Base-by-base conservation (phyloP, 2,888 invertebrate genomes). In the Campoletis raptor region DNA sequence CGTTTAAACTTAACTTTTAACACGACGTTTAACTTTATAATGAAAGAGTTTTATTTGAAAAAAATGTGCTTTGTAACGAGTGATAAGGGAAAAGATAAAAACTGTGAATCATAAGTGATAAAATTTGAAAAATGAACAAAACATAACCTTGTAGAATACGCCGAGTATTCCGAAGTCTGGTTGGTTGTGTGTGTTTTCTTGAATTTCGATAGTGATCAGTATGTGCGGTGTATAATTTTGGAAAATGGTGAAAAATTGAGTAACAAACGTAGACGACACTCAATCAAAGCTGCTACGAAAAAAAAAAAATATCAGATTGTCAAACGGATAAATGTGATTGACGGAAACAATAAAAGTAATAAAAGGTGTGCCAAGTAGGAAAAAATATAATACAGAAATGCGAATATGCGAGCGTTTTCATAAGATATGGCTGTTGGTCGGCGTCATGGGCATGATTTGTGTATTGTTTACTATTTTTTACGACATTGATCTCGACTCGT, bases 381-480 rank as follows among this genome's bases (percentile, higher is more conserved):
- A 15, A 5, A 61, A 21, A 12, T 40, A 45, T 12, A 18, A 48
- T 12, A 30, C 8, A 9, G 42, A n/a, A 81, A 83, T 81, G 85
- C 61, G 67, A 69, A 30, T 57, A 70, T 80, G 64, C 66, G 66
- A 85, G 4, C 70, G 66, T 30, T 37, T 64, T 21, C 66, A 52
- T 8, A 86, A 73, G 52, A 30, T 80, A 0, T 83, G 74, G 74
- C 30, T 91, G 69, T 54, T 88, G 48, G 42, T 69, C 2, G 40
- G 86, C 7, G n/a, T 86, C 42, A 48, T 78, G 40, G 83, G 64
- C 40, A 77, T 88, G 30, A 21, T 91, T 2, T 91, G 90, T 66
- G 70, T 72, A 1, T 40, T 90, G 0, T 40, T 88, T 12, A 72
- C 81, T 7, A 83, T 85, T 74, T 85, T 85, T 48, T 89, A 83